phyloP scores from a whole-genome alignment of 1,140 invertebrate genomes.

The Matsumurasca onukii region DNA sequence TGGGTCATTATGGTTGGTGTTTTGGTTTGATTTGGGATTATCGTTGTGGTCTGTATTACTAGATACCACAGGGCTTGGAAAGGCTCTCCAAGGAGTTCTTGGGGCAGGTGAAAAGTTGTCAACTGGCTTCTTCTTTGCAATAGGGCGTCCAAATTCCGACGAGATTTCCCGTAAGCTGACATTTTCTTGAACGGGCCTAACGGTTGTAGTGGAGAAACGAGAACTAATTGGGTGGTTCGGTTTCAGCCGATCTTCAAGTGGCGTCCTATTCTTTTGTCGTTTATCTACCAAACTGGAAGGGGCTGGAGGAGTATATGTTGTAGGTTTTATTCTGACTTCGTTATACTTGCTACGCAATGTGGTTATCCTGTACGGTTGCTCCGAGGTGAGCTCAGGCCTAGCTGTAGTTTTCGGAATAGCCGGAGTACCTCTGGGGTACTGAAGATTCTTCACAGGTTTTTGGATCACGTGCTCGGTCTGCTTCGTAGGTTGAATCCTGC shows the following conservation, averaged over 20 bases:
- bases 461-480: neutral
- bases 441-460: conserved; percentile 7
- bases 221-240: neutral
- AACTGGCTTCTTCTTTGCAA: conserved; percentile 16
- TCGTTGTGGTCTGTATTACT: neutral
- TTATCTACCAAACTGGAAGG: conserved; percentile 18
- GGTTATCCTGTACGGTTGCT: conserved; percentile 1
- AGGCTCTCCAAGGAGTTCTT: neutral
- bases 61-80: neutral
- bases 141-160: conserved; percentile 21
- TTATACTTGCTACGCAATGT: conserved; percentile 23
- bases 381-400: neutral
- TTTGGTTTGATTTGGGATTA: neutral
- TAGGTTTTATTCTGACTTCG: conserved; percentile 31
- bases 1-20: neutral
- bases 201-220: neutral
- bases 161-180: neutral
- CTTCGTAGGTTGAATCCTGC: neutral
- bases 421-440: conserved; percentile 19
- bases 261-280: conserved; percentile 28
- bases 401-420: neutral
- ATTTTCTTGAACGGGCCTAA: conserved; percentile 12
- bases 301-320: conserved; percentile 36
- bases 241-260: neutral
- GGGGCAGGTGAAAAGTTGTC: neutral